A percentile compares a stretch with the other conserved stretches of the same genome.
These are phyloP conservation scores for Adrianichthys oophorus DNA, from an alignment of 2,797 vertebrate genomes.

Conservation along the genomic window DNA sequence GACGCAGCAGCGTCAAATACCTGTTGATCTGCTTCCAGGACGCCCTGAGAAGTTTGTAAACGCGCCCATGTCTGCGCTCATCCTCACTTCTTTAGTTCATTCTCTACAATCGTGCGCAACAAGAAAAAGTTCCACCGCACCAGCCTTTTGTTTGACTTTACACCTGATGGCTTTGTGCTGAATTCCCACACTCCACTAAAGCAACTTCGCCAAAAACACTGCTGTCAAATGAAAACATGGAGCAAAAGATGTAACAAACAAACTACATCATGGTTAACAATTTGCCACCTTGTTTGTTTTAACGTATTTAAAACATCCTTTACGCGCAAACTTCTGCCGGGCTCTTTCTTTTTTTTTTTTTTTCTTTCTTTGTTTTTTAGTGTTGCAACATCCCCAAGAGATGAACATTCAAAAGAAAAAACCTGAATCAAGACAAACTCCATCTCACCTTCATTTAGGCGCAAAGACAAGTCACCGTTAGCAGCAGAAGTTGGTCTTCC, in stretches of 20 bases:
- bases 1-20: conserved; percentile 79
- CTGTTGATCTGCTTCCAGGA: conserved; percentile 86
- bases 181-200: conserved; percentile 56
- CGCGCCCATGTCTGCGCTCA: background rate
- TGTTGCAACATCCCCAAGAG: conserved; percentile 70
- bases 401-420: conserved; percentile 23
- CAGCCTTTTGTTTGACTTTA: conserved; percentile 57
- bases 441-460: conserved; percentile 37
- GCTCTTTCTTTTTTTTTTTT: conserved; percentile 26
- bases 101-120: conserved; percentile 17
- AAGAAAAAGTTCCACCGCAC: conserved; percentile 48
- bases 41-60: conserved; percentile 53
- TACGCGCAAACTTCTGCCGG: conserved; percentile 76
- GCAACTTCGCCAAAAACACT: conserved; percentile 47
- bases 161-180: conserved; percentile 74
- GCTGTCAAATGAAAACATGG: background rate
- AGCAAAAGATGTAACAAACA: conserved; percentile 6
- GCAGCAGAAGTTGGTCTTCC: conserved; percentile 19
- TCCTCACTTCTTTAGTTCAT: background rate
- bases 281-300: conserved; percentile 27
- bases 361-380: conserved; percentile 66
- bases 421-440: conserved; percentile 51
- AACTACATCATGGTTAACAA: conserved; percentile 30
- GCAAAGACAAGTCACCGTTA: conserved; percentile 17
- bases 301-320: conserved; percentile 53